Evolutionary conservation across 2,113 vertebrate species (phyloP).

Genomic region (Tylochromis polylepis): DNA sequence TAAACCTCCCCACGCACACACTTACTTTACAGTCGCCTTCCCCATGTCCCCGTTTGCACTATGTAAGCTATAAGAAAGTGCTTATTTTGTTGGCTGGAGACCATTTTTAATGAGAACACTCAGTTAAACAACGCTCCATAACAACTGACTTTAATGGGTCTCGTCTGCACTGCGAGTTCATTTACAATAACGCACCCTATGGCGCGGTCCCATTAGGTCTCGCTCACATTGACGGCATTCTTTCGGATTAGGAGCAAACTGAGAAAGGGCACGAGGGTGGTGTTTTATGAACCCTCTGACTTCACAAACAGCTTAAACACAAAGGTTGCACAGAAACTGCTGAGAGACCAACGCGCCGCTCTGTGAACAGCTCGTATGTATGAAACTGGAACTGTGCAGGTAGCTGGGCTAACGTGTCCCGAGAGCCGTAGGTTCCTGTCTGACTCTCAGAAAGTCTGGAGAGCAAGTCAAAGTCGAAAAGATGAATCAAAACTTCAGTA

Average conservation of each 20-base stretch:
- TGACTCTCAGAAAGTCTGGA: background rate
- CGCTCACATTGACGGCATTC: constrained; percentile 34
- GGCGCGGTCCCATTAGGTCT: constrained; percentile 30
- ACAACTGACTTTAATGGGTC: constrained; percentile 61
- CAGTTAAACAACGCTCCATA: constrained; percentile 58
- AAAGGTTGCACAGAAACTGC: background rate
- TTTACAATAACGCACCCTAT: constrained; percentile 55
- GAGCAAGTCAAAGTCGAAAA: background rate
- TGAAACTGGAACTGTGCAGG: constrained; percentile 9
- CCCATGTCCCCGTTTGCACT: constrained; percentile 16
- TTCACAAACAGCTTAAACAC: constrained; percentile 23
- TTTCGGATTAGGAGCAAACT: constrained; percentile 8
- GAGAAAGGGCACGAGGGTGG: background rate
- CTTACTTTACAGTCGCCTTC: constrained; percentile 7
- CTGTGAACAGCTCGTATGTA: background rate
- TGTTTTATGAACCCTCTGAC: constrained; percentile 34
- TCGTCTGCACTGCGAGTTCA: constrained; percentile 43
- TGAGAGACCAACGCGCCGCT: background rate
- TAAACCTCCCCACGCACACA: constrained; percentile 4
- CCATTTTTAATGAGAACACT: constrained; percentile 59
- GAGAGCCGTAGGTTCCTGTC: background rate
- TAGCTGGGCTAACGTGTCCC: background rate
- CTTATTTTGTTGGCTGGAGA: constrained; percentile 58
- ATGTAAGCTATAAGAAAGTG: constrained; percentile 42
- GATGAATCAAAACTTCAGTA: background rate